Evolutionary conservation across 2,888 invertebrate species (phyloP), one percentile per base, ranked within the genome.

Genomic region (Pelosia muscerda): DNA sequence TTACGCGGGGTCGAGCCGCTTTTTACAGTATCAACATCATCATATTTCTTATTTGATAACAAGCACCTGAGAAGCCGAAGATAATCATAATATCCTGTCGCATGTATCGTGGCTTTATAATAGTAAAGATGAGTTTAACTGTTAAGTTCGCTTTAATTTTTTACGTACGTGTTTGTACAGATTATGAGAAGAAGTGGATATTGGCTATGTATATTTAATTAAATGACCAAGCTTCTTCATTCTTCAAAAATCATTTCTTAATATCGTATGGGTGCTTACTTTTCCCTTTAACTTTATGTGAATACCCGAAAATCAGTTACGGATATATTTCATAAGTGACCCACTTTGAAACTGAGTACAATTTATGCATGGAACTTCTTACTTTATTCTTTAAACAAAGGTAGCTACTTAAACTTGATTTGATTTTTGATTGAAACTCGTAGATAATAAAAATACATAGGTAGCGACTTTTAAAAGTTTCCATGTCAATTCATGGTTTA

Each of bases 1-100:
- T 91, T 88, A 89, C 84, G 84, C 81, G 75, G 84, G 81, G 85
- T 85, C 79, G 86, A 86, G 84, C 82, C 84, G 82, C 73, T 88
- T 86, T 87, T 86, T 86, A 86, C 83, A 80, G 77, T 81, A 84
- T 84, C 77, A 81, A 79, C 82, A 80, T 87, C 86, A 82, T 83
- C 81, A 82, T 84, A 82, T 85, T 84, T 86, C 82, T 85, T 84
- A 86, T 85, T 84, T 82, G 81, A 78, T 74, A 73, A 72, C 72
- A 67, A 70, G 57, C 71, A 79, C 72, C 72, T 81, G 75, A 76
- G 55, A 58, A 72, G 62, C 25, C 23, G 25, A 13, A 68, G 61
- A 65, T 67, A 73, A 68, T 70, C 49, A 49, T 42, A 19, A 42
- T 5, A 42, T 42, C 19, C 42, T 42, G n/a, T n/a, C n/a, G n/a